A percentile compares a stretch with the other conserved stretches of the same genome.
Evolutionary conservation across 2,113 vertebrate species (phyloP).

Genomic region (Nesogale talazaci): DNA sequence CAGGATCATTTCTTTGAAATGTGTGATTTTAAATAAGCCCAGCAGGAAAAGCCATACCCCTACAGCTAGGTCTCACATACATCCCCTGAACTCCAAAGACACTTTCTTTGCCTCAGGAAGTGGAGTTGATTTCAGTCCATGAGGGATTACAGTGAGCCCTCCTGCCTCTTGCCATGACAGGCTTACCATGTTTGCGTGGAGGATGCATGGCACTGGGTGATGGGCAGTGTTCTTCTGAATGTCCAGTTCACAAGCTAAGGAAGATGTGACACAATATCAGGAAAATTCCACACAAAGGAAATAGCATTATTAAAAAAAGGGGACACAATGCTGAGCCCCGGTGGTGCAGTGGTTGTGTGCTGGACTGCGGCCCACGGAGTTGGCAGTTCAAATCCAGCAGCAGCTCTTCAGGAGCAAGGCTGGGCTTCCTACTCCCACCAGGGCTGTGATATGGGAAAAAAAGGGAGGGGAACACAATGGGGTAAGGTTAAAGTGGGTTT

Average conservation of each 20-base stretch:
- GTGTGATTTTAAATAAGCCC: slow-evolving; percentile 64
- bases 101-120: slow-evolving; percentile 22
- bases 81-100: slow-evolving; percentile 53
- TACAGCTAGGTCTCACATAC: slow-evolving; percentile 47
- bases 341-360: too few relatives aligned
- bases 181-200: slow-evolving; percentile 60
- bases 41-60: slow-evolving; percentile 40
- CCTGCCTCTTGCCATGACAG: slow-evolving; percentile 43
- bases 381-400: too few relatives aligned
- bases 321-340: slow-evolving; percentile 25
- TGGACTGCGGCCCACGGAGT: too few relatives aligned
- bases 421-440: too few relatives aligned
- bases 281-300: background rate
- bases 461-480: slow-evolving; percentile 21
- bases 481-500: background rate
- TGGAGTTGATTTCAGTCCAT: background rate
- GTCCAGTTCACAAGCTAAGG: slow-evolving; percentile 61
- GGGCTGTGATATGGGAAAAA: too few relatives aligned
- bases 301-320: background rate
- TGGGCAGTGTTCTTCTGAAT: background rate
- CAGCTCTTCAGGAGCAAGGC: too few relatives aligned
- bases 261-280: background rate
- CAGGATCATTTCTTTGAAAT: slow-evolving; percentile 64
- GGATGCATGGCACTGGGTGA: slow-evolving; percentile 19
- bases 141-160: slow-evolving; percentile 18